phyloP scores from a whole-genome alignment of 2,113 vertebrate species.

The Equus przewalskii region DNA sequence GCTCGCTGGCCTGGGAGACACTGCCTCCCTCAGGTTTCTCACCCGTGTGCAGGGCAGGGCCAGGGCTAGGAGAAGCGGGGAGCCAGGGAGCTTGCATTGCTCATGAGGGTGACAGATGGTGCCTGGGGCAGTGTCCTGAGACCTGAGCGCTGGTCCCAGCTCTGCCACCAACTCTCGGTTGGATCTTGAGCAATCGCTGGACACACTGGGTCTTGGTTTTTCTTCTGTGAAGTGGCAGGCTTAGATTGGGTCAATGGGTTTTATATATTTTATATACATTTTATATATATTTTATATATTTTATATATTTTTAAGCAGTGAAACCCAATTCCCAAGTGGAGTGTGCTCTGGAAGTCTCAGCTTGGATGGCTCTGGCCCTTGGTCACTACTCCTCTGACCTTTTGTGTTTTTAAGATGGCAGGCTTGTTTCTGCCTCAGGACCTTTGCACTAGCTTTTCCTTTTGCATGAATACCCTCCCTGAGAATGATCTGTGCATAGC shows the following conservation, averaged over 20 bases:
- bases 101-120: not conserved
- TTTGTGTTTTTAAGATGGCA: not conserved
- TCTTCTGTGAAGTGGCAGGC: not conserved
- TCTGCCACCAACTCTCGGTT: not conserved
- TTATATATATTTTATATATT: not conserved
- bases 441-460: not conserved
- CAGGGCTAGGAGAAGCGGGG: not conserved
- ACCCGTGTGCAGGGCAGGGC: not conserved
- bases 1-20: constrained; percentile 11
- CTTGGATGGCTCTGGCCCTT: not conserved
- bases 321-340: not conserved
- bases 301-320: not conserved
- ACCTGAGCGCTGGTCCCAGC: no score
- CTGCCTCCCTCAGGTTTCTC: not conserved
- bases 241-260: not conserved
- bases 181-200: not conserved
- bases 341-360: not conserved
- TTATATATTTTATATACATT: not conserved
- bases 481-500: not conserved
- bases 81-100: not conserved
- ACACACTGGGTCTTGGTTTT: not conserved
- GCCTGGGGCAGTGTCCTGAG: not conserved
- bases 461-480: not conserved
- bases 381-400: not conserved
- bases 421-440: not conserved